Conservation (phyloP, 2,797 vertebrate genomes). For the Onychomys leucogaster region DNA sequence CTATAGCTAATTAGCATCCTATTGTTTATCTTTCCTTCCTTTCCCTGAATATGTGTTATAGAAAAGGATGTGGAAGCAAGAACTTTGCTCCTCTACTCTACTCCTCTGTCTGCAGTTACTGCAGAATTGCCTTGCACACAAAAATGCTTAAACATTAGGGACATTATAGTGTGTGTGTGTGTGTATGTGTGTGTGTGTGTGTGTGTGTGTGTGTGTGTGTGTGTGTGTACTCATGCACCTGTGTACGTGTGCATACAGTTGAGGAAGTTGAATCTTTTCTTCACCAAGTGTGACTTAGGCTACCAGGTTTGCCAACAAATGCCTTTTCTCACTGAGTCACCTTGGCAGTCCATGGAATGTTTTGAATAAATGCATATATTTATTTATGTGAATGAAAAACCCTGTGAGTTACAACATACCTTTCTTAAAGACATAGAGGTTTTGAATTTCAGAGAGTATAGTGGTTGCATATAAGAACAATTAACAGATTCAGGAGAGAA, state of each 20-base stretch:
- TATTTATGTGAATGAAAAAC: background rate
- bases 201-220: background rate
- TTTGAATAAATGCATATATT: background rate
- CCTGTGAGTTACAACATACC: background rate
- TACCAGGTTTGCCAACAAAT: background rate
- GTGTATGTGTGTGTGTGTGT: background rate
- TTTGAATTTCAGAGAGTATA: conserved; percentile 20
- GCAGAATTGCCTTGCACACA: background rate
- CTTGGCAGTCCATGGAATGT: background rate
- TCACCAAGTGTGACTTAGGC: background rate
- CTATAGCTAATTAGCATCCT: background rate
- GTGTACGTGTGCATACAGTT: background rate
- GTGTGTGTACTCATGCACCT: background rate
- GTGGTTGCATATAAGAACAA: background rate
- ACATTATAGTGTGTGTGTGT: background rate
- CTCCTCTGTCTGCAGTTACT: background rate
- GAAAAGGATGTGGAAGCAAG: background rate
- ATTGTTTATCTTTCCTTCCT: background rate
- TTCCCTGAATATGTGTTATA: background rate
- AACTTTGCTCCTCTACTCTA: background rate
- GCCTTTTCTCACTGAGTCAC: background rate
- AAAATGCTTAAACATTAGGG: background rate
- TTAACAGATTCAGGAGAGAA: background rate
- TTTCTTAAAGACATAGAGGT: conserved; percentile 24
- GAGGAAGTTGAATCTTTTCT: background rate